Conservation (phyloP, 1,140 invertebrate genomes). For the Caerostris darwini region DNA sequence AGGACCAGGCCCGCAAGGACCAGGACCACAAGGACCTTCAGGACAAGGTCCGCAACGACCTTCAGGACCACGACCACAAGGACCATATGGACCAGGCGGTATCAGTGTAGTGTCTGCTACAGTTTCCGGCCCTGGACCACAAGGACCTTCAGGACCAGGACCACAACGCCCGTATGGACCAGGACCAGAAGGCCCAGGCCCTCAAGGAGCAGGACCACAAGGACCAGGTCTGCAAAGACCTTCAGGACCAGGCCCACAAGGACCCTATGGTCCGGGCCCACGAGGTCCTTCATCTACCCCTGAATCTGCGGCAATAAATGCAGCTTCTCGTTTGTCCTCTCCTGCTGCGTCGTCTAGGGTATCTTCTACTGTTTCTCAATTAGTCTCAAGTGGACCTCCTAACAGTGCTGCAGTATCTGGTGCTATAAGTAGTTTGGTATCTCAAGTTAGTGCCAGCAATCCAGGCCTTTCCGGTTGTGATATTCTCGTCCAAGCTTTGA, state of each 20-base stretch:
- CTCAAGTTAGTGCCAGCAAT: neutral
- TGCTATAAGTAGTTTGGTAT: neutral
- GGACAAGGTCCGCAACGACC: no score
- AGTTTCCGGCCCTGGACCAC: neutral
- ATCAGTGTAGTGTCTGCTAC: neutral
- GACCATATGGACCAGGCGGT: neutral
- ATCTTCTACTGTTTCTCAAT: conserved; percentile 4
- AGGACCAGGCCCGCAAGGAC: no score
- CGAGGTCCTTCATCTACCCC: neutral
- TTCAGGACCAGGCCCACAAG: no score
- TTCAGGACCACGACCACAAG: neutral
- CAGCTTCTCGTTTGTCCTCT: neutral
- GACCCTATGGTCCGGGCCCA: no score
- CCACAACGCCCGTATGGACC: no score
- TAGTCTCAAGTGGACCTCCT: neutral
- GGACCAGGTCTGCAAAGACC: neutral
- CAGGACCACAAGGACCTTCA: no score
- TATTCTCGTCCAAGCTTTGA: neutral
- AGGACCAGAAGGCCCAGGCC: neutral
- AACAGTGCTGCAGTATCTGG: neutral
- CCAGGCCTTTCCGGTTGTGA: conserved; percentile 2
- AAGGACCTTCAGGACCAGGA: no score
- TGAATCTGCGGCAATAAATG: neutral
- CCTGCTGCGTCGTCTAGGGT: neutral
- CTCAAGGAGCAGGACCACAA: neutral